A percentile compares a stretch with the other conserved stretches of the same genome.
Conservation (phyloP, 1,140 invertebrate species). For the Micrasema longulum region DNA sequence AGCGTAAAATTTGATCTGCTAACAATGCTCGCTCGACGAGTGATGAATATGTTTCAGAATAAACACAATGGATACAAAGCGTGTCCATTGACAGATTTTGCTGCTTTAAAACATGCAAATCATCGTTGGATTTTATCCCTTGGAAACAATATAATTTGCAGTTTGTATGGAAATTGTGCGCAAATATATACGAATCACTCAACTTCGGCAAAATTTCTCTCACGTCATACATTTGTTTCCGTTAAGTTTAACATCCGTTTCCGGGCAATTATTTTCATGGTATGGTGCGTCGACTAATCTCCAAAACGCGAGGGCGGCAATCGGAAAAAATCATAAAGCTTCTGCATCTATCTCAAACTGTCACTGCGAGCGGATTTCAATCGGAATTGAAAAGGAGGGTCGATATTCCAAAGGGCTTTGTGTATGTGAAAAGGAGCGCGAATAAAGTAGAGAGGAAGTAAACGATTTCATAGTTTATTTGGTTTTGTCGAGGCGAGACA, state of each 20-base stretch:
- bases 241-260: constrained; percentile 51
- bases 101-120: background rate
- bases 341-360: background rate
- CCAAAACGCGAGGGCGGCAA: constrained; percentile 22
- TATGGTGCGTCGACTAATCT: constrained; percentile 42
- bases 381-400: constrained; percentile 23
- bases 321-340: constrained; percentile 17
- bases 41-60: too few relatives aligned
- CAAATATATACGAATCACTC: constrained; percentile 11
- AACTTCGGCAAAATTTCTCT: constrained; percentile 1
- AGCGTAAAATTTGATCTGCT: too few relatives aligned
- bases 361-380: constrained; percentile 26
- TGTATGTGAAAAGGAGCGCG: constrained; percentile 29
- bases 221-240: constrained; percentile 34
- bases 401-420: constrained; percentile 33
- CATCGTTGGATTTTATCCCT: background rate
- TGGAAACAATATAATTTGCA: constrained; percentile 3
- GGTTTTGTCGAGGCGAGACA: background rate
- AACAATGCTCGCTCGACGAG: too few relatives aligned
- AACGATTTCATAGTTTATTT: constrained; percentile 43
- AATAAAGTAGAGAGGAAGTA: constrained; percentile 32
- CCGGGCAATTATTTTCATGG: constrained; percentile 54
- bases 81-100: background rate
- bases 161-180: background rate
- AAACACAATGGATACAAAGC: background rate